These are phyloP conservation scores for Hydropotes inermis DNA, from an alignment of 2,113 vertebrate genomes.

Conservation along the genomic window DNA sequence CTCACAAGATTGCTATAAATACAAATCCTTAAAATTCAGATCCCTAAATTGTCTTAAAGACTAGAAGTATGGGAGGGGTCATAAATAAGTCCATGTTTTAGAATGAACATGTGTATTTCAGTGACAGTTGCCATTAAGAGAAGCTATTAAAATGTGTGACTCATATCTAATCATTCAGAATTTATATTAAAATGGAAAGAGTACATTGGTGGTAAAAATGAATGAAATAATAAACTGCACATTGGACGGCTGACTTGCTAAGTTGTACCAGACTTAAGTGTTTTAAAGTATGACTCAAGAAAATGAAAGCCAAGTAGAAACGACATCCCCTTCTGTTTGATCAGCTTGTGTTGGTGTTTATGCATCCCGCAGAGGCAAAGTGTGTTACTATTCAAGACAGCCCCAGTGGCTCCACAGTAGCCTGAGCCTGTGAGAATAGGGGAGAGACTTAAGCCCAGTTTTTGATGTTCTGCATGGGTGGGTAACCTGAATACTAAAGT, in stretches of 20 bases:
- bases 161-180: not conserved
- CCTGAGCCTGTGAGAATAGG: constrained; percentile 72
- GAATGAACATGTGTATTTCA: not conserved
- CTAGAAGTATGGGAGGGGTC: not conserved
- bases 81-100: not conserved
- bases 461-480: constrained; percentile 86
- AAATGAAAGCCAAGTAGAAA: constrained; percentile 42
- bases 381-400: constrained; percentile 61
- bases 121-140: not conserved
- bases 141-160: not conserved
- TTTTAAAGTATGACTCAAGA: constrained; percentile 23
- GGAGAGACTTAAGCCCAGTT: constrained; percentile 79
- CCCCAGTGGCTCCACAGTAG: constrained; percentile 49
- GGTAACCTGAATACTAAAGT: constrained; percentile 83
- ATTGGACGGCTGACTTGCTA: not conserved
- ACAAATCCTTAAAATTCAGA: constrained; percentile 21
- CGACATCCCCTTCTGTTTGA: not conserved
- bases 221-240: not conserved
- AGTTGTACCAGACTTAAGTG: not conserved
- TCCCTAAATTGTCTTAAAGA: not conserved
- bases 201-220: not conserved
- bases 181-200: not conserved
- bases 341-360: constrained; percentile 56
- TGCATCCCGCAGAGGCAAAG: constrained; percentile 61
- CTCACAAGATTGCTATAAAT: not conserved